A percentile compares a stretch with the other conserved stretches of the same genome.
Evolutionary conservation across 1,140 invertebrate species (phyloP).

Genomic region (Calliphora vicina): DNA sequence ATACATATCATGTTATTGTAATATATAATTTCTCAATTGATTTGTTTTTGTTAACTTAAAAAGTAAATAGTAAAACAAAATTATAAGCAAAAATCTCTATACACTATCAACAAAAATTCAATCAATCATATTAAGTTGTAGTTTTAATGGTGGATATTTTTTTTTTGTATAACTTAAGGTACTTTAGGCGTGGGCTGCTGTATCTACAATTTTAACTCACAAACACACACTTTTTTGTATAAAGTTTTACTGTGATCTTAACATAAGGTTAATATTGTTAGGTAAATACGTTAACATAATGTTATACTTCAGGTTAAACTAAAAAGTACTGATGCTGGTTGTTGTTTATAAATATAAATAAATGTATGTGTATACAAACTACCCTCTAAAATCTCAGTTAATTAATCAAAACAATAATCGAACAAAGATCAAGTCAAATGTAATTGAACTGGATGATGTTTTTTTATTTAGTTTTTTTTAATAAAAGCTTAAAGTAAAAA

Average conservation of each 20-base stretch:
- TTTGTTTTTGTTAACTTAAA: too few species aligned
- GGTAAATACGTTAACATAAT: neutral
- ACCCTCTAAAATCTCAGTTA: neutral
- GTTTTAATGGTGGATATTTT: neutral
- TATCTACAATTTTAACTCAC: neutral
- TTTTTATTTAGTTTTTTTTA: too few species aligned
- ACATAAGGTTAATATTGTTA: neutral
- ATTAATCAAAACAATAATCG: slow-evolving; percentile 6
- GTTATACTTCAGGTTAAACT: neutral
- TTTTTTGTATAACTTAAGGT: neutral
- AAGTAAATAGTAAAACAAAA: neutral
- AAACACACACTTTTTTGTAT: neutral
- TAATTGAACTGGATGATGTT: neutral
- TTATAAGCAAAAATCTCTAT: neutral
- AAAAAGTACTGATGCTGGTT: neutral
- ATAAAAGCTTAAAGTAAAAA: too few species aligned
- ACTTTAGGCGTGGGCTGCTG: neutral
- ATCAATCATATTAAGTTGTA: slow-evolving; percentile 9
- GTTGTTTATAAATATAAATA: neutral
- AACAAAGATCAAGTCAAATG: neutral
- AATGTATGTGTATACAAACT: neutral
- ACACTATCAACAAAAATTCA: slow-evolving; percentile 8
- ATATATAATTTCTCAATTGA: slow-evolving; percentile 12
- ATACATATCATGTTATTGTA: slow-evolving; percentile 4
- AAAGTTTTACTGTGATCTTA: neutral